Base-by-base conservation (phyloP, 2,797 vertebrate genomes). In the Thalassophryne amazonica region DNA sequence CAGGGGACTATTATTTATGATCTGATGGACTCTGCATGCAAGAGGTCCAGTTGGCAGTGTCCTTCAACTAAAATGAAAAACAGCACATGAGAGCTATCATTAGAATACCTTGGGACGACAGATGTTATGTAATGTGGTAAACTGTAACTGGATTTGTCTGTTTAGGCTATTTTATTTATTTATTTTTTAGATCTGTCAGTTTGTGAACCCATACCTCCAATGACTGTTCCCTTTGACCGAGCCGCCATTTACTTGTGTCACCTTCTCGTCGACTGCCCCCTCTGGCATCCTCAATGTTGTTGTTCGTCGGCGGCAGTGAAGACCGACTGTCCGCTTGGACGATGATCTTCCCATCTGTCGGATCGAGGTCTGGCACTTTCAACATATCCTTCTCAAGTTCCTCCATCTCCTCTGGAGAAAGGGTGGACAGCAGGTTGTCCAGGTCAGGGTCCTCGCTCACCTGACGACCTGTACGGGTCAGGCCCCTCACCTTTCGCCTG, bases 391-490 rank as follows among this genome's bases (percentile, higher is more conserved):
- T 93, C 78, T 98, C 84, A 80, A 99, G 86, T 83, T 97, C 93
- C 61, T 97, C 92, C 92, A 99, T 77, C 82, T 99, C 95, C 81
- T 99, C 97, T 0, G 95, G 94, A 27, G 95, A 98, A 48, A 99
- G 89, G 23, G 94, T 96, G 35, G 94, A 96, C 81, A 99, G 80
- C 78, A 99, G 86, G 58, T 82, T 95, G 83, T 99, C 97, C 24
- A 98, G 93, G 67, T 99, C 97, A 0, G 95, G 96, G 79, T 99
- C 97, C 66, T 99, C 97, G 7, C 97, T 99, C 73, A 99, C 97
- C 89, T 98, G 95, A 30, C 96, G 92, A 41, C 94, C 92, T 1
- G 91, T 96, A 46, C 93, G 89, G 63, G 95, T 97, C 63, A 98
- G 91, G 28, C 87, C 88, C 46, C 73, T 85, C 46, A 89, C 64